Evolutionary conservation across 2,797 vertebrate genomes (phyloP).

Genomic region (Anas capensis): DNA sequence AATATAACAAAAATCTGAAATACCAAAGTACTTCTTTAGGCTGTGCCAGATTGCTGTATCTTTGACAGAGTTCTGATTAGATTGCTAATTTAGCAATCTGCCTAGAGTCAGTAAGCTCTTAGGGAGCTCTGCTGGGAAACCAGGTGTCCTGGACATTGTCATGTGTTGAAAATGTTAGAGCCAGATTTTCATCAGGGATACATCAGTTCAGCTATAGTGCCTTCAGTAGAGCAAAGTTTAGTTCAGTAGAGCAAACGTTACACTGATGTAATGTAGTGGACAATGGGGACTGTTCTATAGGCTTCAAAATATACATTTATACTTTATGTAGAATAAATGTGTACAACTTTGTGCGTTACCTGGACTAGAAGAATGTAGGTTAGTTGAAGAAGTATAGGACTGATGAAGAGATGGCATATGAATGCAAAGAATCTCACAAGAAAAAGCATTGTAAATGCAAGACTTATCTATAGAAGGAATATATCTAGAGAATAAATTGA

Average conservation of each 20-base stretch:
- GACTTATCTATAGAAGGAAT: neutral
- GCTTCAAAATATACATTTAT: neutral
- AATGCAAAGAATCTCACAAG: neutral
- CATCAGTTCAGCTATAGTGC: neutral
- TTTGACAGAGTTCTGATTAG: neutral
- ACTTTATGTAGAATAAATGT: neutral
- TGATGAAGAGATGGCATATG: neutral
- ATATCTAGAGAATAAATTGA: neutral
- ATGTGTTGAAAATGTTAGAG: neutral
- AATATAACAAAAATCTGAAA: neutral
- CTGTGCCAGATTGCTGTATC: neutral
- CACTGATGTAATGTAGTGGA: neutral
- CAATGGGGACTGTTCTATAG: neutral
- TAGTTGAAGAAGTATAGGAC: neutral
- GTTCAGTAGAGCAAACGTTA: neutral
- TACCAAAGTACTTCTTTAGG: neutral
- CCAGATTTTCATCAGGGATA: neutral
- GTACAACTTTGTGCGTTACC: neutral
- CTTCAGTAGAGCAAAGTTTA: neutral
- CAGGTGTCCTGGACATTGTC: neutral
- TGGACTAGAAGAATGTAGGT: neutral
- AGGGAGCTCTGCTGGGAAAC: neutral
- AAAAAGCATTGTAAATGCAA: neutral
- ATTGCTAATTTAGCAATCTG: neutral
- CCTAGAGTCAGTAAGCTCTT: neutral